Evolutionary conservation across 2,888 invertebrate genomes (phyloP).

Genomic region (Metellina segmentata): DNA sequence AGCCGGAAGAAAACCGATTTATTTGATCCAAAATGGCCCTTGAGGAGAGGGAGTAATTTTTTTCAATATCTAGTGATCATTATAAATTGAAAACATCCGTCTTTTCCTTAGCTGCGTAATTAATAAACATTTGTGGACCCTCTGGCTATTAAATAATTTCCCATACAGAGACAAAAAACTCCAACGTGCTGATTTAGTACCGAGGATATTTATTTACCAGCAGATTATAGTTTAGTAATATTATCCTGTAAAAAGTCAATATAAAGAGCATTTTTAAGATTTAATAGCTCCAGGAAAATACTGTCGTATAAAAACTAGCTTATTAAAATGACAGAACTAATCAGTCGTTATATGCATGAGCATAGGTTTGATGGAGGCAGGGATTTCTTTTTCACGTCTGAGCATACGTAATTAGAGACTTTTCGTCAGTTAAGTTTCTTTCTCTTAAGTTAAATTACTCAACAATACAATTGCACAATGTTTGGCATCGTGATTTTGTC

Average conservation of each 20-base stretch:
- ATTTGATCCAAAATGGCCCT: not conserved
- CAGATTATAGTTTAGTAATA: too few species aligned
- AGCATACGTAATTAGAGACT: too few species aligned
- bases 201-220: not conserved
- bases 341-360: not conserved
- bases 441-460: too few species aligned
- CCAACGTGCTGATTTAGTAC: not conserved
- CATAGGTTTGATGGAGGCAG: not conserved
- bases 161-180: not conserved
- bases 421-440: too few species aligned
- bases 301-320: not conserved
- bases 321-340: not conserved
- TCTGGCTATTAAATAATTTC: slow-evolving; percentile 11
- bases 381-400: too few species aligned
- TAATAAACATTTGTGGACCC: slow-evolving; percentile 9
- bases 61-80: not conserved
- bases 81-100: not conserved
- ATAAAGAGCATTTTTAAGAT: not conserved
- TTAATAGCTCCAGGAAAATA: not conserved
- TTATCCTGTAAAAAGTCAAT: too few species aligned
- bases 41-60: not conserved
- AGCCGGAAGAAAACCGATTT: not conserved
- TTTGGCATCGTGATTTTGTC: too few species aligned
- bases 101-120: slow-evolving; percentile 6
- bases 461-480: too few species aligned